Base-by-base conservation (phyloP, 2,888 invertebrate genomes). In the Drosophila anceps region DNA sequence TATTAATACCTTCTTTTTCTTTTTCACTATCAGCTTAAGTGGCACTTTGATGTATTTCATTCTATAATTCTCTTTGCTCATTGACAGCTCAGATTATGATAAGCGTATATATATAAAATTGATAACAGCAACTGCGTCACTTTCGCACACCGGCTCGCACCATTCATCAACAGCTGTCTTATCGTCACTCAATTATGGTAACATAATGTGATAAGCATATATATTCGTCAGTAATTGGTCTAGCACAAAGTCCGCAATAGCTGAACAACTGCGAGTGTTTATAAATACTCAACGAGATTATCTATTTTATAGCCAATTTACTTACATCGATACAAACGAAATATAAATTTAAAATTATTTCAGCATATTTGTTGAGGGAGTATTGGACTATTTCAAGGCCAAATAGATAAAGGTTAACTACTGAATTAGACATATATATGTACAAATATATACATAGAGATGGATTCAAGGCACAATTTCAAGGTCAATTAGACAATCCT, bases 21-120 rank as follows among this genome's bases (percentile, higher is more conserved):
- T 33, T 27, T 24, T 33, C 46, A 18, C 24, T 59, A 72, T 73
- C 73, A 66, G 31, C 50, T 57, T 4, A 62, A 71, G 55, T 62
- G 51, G 31, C 55, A 44, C 50, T 50, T 24, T 10, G 33, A 24
- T 10, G 54, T 48, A 43, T 33, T 27, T n/a, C 35, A 31, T 48
- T 48, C 18, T 13, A 18, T 53, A 18, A 37, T 20, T 58, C 12
- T 18, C 46, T 50, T 10, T 41, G 39, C 12, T 6, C 44, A 59
- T 20, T 65, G 54, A 76, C 65, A 76, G 54, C 58, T 20, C 18
- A 44, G 73, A 72, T 75, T 66, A 62, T 35, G 65, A 8, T 15
- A 39, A 29, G 29, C 55, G 43, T 8, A 20, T 18, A 46, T 20
- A 39, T 59, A 37, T 24, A 24, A 24, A 33, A 29, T 13, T 37